A percentile compares a stretch with the other conserved stretches of the same genome.
These are phyloP conservation scores for Cynodonichthys magdalenae DNA, from an alignment of 2,797 vertebrate genomes.

Conservation along the genomic window DNA sequence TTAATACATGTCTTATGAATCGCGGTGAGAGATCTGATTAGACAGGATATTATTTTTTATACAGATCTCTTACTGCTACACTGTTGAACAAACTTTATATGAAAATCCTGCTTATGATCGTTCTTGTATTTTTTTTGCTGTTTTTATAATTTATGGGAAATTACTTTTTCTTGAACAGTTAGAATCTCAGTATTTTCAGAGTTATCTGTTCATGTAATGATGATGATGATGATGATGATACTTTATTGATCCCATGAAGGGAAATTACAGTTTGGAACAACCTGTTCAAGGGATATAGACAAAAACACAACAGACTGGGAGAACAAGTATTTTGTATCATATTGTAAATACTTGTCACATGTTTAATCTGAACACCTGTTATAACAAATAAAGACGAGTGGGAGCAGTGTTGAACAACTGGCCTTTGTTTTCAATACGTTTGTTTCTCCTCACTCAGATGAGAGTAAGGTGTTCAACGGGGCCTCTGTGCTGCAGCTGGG, in stretches of 20 bases:
- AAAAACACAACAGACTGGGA: too few relatives aligned
- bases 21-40: not conserved
- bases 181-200: too few relatives aligned
- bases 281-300: too few relatives aligned
- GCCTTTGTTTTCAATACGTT: constrained; percentile 8
- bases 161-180: too few relatives aligned
- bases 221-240: too few relatives aligned
- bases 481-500: constrained; percentile 76
- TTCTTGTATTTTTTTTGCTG: too few relatives aligned
- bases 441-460: constrained; percentile 62
- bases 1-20: not conserved
- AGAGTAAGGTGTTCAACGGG: constrained; percentile 76
- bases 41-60: not conserved
- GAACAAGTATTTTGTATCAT: not conserved
- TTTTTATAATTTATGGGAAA: too few relatives aligned
- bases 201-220: too few relatives aligned
- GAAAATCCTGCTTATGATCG: too few relatives aligned
- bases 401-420: not conserved
- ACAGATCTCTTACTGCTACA: not conserved
- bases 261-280: too few relatives aligned
- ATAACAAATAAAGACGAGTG: constrained; percentile 2
- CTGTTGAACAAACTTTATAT: too few relatives aligned
- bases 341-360: not conserved
- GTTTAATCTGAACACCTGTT: constrained; percentile 21
- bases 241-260: too few relatives aligned